Evolutionary conservation across 2,888 invertebrate species (phyloP).

Genomic region (Cryptophagus acutangulus): DNA sequence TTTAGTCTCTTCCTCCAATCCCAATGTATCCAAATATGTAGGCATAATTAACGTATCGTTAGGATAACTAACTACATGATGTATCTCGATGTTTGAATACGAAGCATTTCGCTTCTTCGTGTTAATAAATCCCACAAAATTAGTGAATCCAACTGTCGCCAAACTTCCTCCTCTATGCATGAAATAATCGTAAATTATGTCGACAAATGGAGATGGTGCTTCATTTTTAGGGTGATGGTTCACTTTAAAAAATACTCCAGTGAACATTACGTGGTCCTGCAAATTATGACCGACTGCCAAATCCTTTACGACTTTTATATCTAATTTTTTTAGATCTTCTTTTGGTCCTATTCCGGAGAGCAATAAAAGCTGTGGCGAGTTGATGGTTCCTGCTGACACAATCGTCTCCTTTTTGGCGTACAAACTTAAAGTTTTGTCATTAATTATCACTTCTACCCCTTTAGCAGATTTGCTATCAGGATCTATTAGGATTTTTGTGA

Average conservation of each 20-base stretch:
- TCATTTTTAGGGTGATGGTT: constrained; percentile 11
- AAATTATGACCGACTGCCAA: constrained; percentile 54
- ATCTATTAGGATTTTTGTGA: constrained; percentile 53
- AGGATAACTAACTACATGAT: constrained; percentile 38
- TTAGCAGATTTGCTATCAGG: constrained; percentile 44
- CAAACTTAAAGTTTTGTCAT: constrained; percentile 32
- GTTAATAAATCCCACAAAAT: constrained; percentile 50
- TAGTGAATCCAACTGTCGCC: constrained; percentile 45
- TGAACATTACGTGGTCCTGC: constrained; percentile 51
- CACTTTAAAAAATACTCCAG: constrained; percentile 32
- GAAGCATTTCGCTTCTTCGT: constrained; percentile 43
- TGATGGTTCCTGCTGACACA: constrained; percentile 61
- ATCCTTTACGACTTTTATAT: constrained; percentile 47
- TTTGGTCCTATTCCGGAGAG: constrained; percentile 61
- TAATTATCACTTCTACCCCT: constrained; percentile 46
- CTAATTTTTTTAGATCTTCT: constrained; percentile 48
- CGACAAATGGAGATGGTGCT: constrained; percentile 17
- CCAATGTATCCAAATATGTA: constrained; percentile 22
- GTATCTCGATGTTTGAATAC: constrained; percentile 51
- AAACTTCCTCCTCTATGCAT: constrained; percentile 50
- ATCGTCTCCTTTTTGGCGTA: constrained; percentile 58
- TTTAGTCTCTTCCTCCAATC: constrained; percentile 33
- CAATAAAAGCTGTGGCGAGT: constrained; percentile 64
- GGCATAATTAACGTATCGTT: constrained; percentile 23
- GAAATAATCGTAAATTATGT: constrained; percentile 49